Evolutionary conservation across 2,888 invertebrate species (phyloP), one percentile per base, ranked within the genome.

Genomic region (Troides helena): DNA sequence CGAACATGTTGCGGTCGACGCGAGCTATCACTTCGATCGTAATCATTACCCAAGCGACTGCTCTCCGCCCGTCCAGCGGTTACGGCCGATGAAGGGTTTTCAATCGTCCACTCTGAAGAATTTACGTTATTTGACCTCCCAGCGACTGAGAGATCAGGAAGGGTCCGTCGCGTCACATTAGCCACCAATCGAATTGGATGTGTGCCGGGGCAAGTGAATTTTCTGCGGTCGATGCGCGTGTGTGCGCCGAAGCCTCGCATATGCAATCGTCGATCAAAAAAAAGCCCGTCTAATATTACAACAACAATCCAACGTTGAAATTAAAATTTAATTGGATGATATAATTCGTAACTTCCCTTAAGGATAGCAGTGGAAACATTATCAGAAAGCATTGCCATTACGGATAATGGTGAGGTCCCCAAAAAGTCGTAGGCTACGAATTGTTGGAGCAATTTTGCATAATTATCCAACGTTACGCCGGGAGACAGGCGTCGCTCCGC

Each of bases 361-460:
- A 86, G 89, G 86, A 86, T 85, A 85, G 81, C 88, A 89, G 85
- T 89, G 84, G 88, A 89, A 77, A 85, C 87, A 88, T 90, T 92
- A 91, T 90, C 89, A 91, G 87, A 91, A 90, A 88, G 86, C 87
- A 88, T 85, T 85, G 81, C 90, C 90, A 90, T 92, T 89, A 88
- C 84, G 85, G 82, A 85, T 91, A 90, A 92, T 86, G 91, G 89
- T 88, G 84, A 90, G 90, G 89, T 77, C 84, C 85, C 84, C 87
- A 88, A 92, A 90, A 91, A 91, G 85, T 87, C 84, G 85, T 88
- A 89, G 88, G 81, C 83, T 86, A 85, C 83, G 87, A 92, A 87
- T 91, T 82, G 91, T 89, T 87, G 87, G 79, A 89, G 89, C 90
- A 89, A 91, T 92, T 92, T 92, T 89, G 90, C 92, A 92, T 92